phyloP scores from a whole-genome alignment of 1,140 invertebrate species.

The Plectrocnemia conspersa region DNA sequence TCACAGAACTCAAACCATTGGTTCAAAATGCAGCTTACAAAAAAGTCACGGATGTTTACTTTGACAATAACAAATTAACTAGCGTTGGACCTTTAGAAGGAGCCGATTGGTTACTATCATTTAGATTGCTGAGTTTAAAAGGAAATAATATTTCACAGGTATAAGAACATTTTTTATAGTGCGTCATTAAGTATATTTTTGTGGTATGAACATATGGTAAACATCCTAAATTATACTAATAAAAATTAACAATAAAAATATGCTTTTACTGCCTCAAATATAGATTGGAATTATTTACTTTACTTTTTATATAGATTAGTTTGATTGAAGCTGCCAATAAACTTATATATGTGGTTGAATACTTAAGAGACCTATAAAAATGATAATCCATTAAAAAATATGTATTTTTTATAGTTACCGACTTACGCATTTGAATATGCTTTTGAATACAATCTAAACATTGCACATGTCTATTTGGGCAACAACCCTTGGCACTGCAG shows the following conservation, averaged over 20 bases:
- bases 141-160: slow-evolving; percentile 70
- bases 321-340: too few relatives aligned
- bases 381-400: too few relatives aligned
- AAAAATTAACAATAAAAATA: too few relatives aligned
- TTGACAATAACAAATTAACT: slow-evolving; percentile 69
- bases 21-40: slow-evolving; percentile 61
- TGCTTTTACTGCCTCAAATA: too few relatives aligned
- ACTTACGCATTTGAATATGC: slow-evolving; percentile 74
- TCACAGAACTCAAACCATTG: slow-evolving; percentile 58
- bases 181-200: background rate
- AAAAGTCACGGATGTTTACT: slow-evolving; percentile 64
- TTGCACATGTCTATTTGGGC: slow-evolving; percentile 62
- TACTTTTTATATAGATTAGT: too few relatives aligned
- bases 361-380: too few relatives aligned
- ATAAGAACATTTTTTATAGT: slow-evolving; percentile 28
- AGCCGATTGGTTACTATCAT: slow-evolving; percentile 68
- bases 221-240: too few relatives aligned
- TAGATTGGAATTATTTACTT: too few relatives aligned
- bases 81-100: slow-evolving; percentile 69
- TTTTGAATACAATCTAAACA: slow-evolving; percentile 65
- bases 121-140: slow-evolving; percentile 67
- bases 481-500: slow-evolving; percentile 78
- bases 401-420: slow-evolving; percentile 56
- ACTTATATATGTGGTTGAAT: too few relatives aligned
- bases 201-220: too few relatives aligned